Conservation (phyloP, 1,140 invertebrate species). For the Papilio polytes region DNA sequence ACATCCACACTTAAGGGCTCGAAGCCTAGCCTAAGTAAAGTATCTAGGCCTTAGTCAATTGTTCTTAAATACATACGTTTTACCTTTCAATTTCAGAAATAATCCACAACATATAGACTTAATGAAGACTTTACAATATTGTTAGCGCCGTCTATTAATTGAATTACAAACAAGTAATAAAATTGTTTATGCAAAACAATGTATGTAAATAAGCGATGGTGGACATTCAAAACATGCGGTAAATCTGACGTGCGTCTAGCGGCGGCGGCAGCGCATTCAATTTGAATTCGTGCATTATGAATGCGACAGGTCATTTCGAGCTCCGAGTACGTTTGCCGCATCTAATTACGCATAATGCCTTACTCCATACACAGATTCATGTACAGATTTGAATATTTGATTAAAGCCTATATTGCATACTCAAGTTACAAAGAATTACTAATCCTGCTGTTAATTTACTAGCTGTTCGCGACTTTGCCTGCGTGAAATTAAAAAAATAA, state of each 20-base stretch:
- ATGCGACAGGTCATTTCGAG: conserved; percentile 41
- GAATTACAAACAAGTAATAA: too few species aligned
- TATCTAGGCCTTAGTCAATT: too few species aligned
- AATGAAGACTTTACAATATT: too few species aligned
- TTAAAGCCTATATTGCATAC: not conserved
- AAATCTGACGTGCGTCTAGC: conserved; percentile 26
- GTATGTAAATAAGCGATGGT: conserved; percentile 22
- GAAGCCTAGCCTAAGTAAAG: too few species aligned
- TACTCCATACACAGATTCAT: conserved; percentile 32
- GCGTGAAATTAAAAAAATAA: too few species aligned
- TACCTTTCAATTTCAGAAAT: too few species aligned
- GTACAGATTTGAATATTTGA: conserved; percentile 26
- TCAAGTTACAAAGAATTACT: not conserved
- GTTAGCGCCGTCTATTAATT: too few species aligned
- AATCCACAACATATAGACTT: too few species aligned
- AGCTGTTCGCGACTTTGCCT: too few species aligned
- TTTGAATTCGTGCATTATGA: conserved; percentile 42
- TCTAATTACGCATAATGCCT: conserved; percentile 38
- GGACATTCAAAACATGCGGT: conserved; percentile 28
- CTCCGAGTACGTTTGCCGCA: conserved; percentile 39
- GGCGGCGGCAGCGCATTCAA: conserved; percentile 29
- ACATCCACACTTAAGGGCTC: too few species aligned
- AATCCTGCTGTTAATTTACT: not conserved
- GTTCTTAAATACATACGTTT: too few species aligned
- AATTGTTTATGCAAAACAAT: not conserved